Evolutionary conservation across 2,888 invertebrate genomes (phyloP), one percentile per base, ranked within the genome.

Genomic region (Dryobota labecula): DNA sequence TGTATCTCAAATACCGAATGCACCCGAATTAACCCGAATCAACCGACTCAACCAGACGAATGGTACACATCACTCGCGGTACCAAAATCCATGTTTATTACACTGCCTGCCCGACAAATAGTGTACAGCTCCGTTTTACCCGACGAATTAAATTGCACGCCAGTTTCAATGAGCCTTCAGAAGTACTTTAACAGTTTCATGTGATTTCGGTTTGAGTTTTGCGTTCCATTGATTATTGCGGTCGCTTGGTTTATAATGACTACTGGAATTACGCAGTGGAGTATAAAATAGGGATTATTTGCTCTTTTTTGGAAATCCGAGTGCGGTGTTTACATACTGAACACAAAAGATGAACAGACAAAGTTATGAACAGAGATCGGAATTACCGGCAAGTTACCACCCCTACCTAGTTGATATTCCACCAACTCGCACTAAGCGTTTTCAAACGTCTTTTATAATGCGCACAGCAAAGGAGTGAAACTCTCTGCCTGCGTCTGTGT

Each of bases 11-110:
- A 57, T 61, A 68, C 43, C 71, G 61, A 79, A 79, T 64, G 63
- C 64, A 43, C 6, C n/a, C 53, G 13, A 60, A 54, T 20, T 67
- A 64, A 64, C 15, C 47, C 66, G 78, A 78, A 54, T 56, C 53
- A 24, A 11, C 13, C 76, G 68, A 73, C 67, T 54, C 63, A 57
- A 64, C 69, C 62, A 72, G 82, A 81, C 70, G 85, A 86, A 86
- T 85, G 58, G 83, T 41, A 66, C 70, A 81, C 84, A 83, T 82
- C 81, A 80, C 62, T 74, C 70, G 49, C 79, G 54, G 78, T 69
- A 75, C 70, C 79, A 79, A 84, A 86, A 87, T 86, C 87, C 86
- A 78, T 86, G 86, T 87, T 87, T 86, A 87, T 87, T 87, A 84
- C 78, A 65, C 68, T 69, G 58, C 27, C 58, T 57, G 62, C 60